Percentiles rank a stretch among this genome's conserved stretches.
phyloP scores from a whole-genome alignment of 2,113 vertebrate species.

The Caretta caretta region DNA sequence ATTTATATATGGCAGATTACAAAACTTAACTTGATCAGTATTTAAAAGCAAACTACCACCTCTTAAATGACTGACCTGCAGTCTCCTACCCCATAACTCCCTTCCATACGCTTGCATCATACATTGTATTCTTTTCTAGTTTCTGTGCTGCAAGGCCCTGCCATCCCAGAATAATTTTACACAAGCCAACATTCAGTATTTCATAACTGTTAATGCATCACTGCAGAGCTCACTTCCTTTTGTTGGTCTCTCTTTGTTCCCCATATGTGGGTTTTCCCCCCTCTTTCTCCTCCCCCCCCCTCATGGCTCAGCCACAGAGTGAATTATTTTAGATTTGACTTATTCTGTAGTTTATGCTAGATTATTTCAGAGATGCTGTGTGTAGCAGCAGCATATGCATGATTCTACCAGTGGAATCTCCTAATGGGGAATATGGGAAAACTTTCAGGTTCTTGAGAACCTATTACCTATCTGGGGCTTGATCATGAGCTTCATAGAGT shows the following conservation, averaged over 20 bases:
- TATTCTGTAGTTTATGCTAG: neutral
- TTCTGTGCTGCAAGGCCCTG: neutral
- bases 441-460: constrained; percentile 53
- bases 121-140: neutral
- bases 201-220: neutral
- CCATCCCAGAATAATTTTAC: neutral
- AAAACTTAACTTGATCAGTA: neutral
- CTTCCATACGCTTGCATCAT: neutral
- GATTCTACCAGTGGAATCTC: neutral
- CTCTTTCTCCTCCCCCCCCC: neutral
- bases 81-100: neutral
- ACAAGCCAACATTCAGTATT: too few relatives aligned
- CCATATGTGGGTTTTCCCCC: neutral
- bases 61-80: neutral
- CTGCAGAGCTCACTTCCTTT: neutral
- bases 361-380: neutral
- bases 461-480: constrained; percentile 57
- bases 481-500: neutral
- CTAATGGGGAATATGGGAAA: constrained; percentile 12
- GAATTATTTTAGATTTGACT: neutral
- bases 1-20: neutral
- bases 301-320: neutral
- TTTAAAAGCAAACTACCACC: neutral
- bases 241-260: neutral
- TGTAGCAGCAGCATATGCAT: neutral